A percentile compares a stretch with the other conserved stretches of the same genome.
phyloP scores from a whole-genome alignment of 1,140 invertebrate species.

The Leucophenga varia region DNA sequence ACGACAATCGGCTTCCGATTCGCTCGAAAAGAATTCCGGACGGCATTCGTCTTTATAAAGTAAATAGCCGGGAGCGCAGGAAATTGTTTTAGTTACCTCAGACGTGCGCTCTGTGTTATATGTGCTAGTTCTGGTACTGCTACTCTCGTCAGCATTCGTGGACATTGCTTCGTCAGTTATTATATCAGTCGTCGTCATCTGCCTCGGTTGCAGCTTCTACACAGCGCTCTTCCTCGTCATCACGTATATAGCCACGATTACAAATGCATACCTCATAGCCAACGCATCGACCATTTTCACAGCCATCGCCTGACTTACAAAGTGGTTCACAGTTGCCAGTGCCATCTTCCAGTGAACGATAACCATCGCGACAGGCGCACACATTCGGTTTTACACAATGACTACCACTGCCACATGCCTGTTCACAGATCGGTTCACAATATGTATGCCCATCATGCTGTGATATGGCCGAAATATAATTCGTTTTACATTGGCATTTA shows the following conservation, averaged over 20 bases:
- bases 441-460: too few relatives aligned
- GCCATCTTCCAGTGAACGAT: too few relatives aligned
- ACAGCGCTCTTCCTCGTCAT: not conserved
- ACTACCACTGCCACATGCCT: not conserved
- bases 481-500: not conserved
- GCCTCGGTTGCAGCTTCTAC: not conserved
- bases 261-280: not conserved
- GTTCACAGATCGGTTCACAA: conserved; percentile 6
- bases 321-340: not conserved
- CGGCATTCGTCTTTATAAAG: conserved; percentile 3
- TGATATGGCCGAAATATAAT: not conserved
- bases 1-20: conserved; percentile 5
- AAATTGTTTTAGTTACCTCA: not conserved
- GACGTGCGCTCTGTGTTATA: not conserved
- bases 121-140: not conserved
- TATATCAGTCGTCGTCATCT: not conserved
- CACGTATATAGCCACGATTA: not conserved
- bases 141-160: not conserved
- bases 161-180: not conserved
- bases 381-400: not conserved
- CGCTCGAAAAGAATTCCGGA: conserved; percentile 3
- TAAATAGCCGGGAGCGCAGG: not conserved
- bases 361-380: conserved; percentile 2
- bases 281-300: conserved; percentile 1
- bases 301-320: not conserved